phyloP scores from a whole-genome alignment of 2,797 vertebrate genomes.

The Cossypha heuglini region DNA sequence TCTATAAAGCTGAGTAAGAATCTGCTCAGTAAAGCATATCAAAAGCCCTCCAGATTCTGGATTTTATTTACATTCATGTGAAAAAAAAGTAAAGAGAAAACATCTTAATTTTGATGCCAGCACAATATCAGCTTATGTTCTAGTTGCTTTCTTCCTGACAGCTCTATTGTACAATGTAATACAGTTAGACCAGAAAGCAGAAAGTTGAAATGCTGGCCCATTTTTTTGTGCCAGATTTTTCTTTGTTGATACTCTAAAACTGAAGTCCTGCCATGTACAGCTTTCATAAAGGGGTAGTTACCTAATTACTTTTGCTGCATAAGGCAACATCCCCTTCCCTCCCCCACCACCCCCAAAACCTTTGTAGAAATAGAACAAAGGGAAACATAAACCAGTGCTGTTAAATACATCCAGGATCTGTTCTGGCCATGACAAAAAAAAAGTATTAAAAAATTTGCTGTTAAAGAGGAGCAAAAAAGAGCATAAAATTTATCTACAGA shows the following conservation, averaged over 20 bases:
- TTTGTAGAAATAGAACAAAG: neutral
- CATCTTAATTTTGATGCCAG: neutral
- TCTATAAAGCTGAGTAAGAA: neutral
- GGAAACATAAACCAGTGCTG: neutral
- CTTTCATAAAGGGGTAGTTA: neutral
- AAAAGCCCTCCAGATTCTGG: neutral
- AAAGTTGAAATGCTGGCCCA: neutral
- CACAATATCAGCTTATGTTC: neutral
- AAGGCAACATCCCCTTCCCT: neutral
- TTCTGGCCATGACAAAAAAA: neutral
- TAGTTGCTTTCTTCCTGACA: neutral
- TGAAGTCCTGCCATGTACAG: neutral
- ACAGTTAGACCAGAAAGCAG: neutral
- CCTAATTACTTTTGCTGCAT: neutral
- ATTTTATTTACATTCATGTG: neutral
- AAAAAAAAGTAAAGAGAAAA: neutral
- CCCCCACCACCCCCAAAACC: accelerated
- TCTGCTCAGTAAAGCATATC: neutral
- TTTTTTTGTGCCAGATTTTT: neutral
- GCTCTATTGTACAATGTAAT: neutral
- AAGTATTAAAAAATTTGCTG: neutral
- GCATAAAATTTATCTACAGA: neutral
- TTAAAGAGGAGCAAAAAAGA: neutral
- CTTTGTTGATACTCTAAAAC: neutral
- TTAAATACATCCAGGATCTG: neutral